A percentile compares a stretch with the other conserved stretches of the same genome.
phyloP scores from a whole-genome alignment of 2,888 invertebrate genomes.

The Machimus rusticus region DNA sequence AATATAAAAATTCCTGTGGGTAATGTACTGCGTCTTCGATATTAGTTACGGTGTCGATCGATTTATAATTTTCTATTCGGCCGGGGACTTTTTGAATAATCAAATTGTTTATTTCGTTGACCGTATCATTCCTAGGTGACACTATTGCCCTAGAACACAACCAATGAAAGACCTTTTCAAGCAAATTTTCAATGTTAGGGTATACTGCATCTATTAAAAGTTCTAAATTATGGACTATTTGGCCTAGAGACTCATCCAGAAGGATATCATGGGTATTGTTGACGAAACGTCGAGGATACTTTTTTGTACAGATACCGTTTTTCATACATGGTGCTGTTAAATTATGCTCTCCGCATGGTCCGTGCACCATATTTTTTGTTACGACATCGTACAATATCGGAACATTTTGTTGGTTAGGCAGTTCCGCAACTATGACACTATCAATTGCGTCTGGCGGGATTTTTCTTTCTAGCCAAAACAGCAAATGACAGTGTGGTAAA shows the following conservation, averaged over 20 bases:
- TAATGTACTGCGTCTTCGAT: not conserved
- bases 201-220: not conserved
- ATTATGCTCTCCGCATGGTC: not conserved
- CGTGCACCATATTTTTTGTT: not conserved
- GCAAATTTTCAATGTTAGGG: not conserved
- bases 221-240: not conserved
- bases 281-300: not conserved
- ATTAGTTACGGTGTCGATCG: too few relatives aligned
- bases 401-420: conserved; percentile 19
- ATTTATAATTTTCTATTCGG: too few relatives aligned
- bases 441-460: conserved; percentile 42
- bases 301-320: not conserved
- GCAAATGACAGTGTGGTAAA: conserved; percentile 51
- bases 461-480: conserved; percentile 50
- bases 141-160: not conserved
- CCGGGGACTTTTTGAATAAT: too few relatives aligned
- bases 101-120: not conserved
- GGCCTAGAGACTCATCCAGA: too few relatives aligned
- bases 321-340: not conserved
- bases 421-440: conserved; percentile 44
- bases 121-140: not conserved
- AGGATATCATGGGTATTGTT: not conserved
- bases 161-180: not conserved
- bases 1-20: not conserved
- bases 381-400: not conserved